Percentiles rank a stretch among this genome's conserved stretches.
Evolutionary conservation across 1,140 invertebrate species (phyloP).

Genomic region (Trissolcus basalis): DNA sequence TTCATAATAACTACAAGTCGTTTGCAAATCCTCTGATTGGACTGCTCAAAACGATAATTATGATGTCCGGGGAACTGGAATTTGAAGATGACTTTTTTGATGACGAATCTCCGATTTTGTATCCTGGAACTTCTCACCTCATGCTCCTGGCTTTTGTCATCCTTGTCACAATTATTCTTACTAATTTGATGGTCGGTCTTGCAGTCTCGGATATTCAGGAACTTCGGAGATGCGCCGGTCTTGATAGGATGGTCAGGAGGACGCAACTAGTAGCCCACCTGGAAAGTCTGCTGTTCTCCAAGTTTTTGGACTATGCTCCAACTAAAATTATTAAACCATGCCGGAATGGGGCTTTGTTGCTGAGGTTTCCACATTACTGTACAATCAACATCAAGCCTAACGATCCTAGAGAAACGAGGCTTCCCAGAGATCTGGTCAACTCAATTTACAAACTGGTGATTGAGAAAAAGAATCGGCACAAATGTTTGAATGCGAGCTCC

Average conservation of each 20-base stretch:
- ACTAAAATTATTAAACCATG: constrained; percentile 79
- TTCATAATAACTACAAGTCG: constrained; percentile 85
- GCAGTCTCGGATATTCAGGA: constrained; percentile 90
- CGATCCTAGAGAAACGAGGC: constrained; percentile 85
- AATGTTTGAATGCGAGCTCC: constrained; percentile 58
- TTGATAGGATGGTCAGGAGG: constrained; percentile 86
- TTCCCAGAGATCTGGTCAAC: constrained; percentile 84
- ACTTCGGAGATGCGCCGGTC: constrained; percentile 86
- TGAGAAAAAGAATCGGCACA: constrained; percentile 79
- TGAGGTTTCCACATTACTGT: constrained; percentile 83
- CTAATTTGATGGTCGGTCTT: constrained; percentile 89
- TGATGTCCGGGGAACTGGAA: constrained; percentile 92
- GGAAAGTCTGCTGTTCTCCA: constrained; percentile 88
- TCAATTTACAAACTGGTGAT: constrained; percentile 84
- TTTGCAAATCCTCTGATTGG: constrained; percentile 80
- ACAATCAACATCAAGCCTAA: constrained; percentile 85
- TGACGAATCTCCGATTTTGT: constrained; percentile 76
- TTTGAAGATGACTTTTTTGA: constrained; percentile 89
- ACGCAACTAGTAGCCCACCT: constrained; percentile 87
- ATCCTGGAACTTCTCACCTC: constrained; percentile 84
- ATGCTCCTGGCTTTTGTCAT: constrained; percentile 87
- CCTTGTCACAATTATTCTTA: constrained; percentile 89
- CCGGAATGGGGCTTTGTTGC: constrained; percentile 82
- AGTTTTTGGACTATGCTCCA: constrained; percentile 81
- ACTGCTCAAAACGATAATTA: constrained; percentile 87